phyloP scores from a whole-genome alignment of 2,797 vertebrate species.

The Onychomys torridus region DNA sequence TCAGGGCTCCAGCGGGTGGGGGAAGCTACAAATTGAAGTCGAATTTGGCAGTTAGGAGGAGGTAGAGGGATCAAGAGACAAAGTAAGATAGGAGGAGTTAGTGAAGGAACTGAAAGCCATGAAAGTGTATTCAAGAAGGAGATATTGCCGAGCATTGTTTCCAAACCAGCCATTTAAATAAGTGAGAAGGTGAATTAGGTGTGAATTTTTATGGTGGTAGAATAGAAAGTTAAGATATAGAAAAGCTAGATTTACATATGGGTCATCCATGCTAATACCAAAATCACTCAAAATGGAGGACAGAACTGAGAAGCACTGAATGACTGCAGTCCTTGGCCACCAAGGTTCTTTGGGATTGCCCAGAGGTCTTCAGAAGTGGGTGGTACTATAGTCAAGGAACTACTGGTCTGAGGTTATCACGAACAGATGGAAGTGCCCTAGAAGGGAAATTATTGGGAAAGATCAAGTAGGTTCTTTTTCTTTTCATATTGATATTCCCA shows the following conservation, averaged over 20 bases:
- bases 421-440: not conserved
- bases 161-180: not conserved
- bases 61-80: not conserved
- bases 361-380: not conserved
- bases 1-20: not conserved
- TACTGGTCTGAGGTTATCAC: not conserved
- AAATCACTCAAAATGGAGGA: not conserved
- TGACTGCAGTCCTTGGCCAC: not conserved
- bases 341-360: not conserved
- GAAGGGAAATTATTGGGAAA: not conserved
- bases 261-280: not conserved
- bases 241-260: not conserved
- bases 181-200: not conserved
- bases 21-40: not conserved
- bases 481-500: not conserved
- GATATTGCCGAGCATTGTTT: not conserved
- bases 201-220: not conserved
- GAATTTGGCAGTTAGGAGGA: not conserved
- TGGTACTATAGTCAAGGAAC: not conserved
- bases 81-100: not conserved
- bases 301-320: not conserved
- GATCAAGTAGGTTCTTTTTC: not conserved
- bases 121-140: not conserved
- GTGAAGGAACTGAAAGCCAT: not conserved
- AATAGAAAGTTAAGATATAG: not conserved